phyloP scores from a whole-genome alignment of 2,797 vertebrate species.

The Sarcophilus harrisii region DNA sequence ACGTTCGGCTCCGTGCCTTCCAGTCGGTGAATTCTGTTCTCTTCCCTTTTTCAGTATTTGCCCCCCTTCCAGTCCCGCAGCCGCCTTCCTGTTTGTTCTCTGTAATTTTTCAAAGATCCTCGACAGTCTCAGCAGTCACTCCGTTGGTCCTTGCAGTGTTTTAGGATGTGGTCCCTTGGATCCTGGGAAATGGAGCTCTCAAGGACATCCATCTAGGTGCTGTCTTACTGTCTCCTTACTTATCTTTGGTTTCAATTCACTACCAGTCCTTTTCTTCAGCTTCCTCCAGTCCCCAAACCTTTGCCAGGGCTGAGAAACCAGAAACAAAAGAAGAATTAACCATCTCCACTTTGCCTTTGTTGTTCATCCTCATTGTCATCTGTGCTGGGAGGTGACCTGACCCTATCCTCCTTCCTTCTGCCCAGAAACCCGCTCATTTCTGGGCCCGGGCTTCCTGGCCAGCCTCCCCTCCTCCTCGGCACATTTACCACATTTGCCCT shows the following conservation, averaged over 20 bases:
- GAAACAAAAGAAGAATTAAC: neutral
- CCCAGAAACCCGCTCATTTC: neutral
- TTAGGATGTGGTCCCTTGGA: neutral
- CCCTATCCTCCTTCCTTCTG: neutral
- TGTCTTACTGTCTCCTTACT: conserved; percentile 3
- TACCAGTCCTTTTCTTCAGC: neutral
- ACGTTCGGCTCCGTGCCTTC: neutral
- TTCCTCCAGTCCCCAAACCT: neutral
- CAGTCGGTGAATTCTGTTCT: neutral
- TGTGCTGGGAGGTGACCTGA: neutral
- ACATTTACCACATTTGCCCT: neutral
- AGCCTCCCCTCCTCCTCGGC: neutral
- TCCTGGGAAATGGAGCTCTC: neutral
- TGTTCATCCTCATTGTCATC: neutral
- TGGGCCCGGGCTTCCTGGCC: neutral
- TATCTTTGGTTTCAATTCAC: neutral
- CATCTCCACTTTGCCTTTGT: neutral
- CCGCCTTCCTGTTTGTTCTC: neutral
- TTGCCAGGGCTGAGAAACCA: neutral
- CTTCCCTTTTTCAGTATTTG: neutral
- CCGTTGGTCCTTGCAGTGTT: neutral
- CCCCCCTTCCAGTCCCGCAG: neutral
- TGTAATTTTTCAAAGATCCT: neutral
- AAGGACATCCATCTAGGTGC: neutral
- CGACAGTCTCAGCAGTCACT: neutral